phyloP scores from a whole-genome alignment of 2,113 vertebrate genomes.

The Maccullochella peelii region DNA sequence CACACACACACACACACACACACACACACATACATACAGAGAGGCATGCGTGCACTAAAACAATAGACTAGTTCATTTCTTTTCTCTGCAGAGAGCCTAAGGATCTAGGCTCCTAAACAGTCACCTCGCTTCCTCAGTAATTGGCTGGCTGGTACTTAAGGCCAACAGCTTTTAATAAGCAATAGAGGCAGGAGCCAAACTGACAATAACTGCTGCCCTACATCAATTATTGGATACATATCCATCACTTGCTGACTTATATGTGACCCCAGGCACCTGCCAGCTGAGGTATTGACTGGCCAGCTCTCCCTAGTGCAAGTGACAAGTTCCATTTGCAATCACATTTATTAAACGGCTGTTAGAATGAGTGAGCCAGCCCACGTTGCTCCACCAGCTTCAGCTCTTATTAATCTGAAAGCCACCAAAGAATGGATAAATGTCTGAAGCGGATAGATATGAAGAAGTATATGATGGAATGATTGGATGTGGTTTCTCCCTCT shows the following conservation, averaged over 20 bases:
- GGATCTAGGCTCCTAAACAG: conserved; percentile 75
- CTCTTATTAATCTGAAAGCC: conserved; percentile 79
- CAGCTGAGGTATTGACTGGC: conserved; percentile 85
- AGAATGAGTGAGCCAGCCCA: conserved; percentile 82
- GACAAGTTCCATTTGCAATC: conserved; percentile 88
- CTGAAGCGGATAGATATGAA: conserved; percentile 42
- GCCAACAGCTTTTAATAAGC: conserved; percentile 88
- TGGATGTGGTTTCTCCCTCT: conserved; percentile 26
- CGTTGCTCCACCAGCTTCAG: conserved; percentile 67
- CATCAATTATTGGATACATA: conserved; percentile 92
- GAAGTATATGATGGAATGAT: conserved; percentile 44
- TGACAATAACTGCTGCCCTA: conserved; percentile 86
- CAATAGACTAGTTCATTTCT: conserved; percentile 65
- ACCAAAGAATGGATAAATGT: conserved; percentile 74
- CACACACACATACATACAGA: conserved; percentile 41
- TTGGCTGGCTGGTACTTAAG: conserved; percentile 86
- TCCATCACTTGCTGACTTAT: conserved; percentile 93
- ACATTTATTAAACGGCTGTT: conserved; percentile 88
- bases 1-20: conserved; percentile 29
- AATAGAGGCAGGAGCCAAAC: conserved; percentile 86
- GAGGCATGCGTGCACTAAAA: conserved; percentile 49
- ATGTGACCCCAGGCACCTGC: conserved; percentile 87
- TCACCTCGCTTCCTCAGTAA: conserved; percentile 79
- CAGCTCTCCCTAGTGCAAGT: conserved; percentile 80
- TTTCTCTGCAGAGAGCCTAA: conserved; percentile 59